Percentiles rank a stretch among this genome's conserved stretches.
phyloP scores from a whole-genome alignment of 2,888 invertebrate genomes.

The Rhingia campestris region DNA sequence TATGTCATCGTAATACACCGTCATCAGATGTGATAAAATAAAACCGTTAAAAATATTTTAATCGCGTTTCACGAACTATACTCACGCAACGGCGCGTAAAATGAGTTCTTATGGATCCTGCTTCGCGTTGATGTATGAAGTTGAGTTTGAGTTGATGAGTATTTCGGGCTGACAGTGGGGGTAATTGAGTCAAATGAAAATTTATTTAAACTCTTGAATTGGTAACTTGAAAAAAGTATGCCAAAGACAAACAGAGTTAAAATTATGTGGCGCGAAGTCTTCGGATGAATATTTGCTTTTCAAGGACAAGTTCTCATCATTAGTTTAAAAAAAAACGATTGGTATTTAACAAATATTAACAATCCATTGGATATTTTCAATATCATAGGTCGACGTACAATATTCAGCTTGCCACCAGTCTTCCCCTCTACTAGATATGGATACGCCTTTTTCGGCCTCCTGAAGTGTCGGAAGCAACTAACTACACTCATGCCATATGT shows the following conservation, averaged over 20 bases:
- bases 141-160: not conserved
- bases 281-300: too few relatives aligned
- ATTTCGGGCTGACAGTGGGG: not conserved
- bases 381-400: too few relatives aligned
- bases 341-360: too few relatives aligned
- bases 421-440: too few relatives aligned
- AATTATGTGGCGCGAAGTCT: too few relatives aligned
- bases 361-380: too few relatives aligned
- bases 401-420: too few relatives aligned
- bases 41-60: constrained; percentile 1
- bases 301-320: too few relatives aligned
- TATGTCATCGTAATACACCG: not conserved
- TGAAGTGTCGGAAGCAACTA: constrained; percentile 31
- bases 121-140: not conserved
- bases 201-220: not conserved
- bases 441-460: constrained; percentile 19
- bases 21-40: constrained; percentile 8
- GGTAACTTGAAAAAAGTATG: too few relatives aligned
- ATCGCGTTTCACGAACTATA: constrained; percentile 1
- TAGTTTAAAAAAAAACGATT: too few relatives aligned
- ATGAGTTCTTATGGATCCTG: not conserved
- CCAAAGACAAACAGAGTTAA: too few relatives aligned
- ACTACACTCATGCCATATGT: constrained; percentile 20
- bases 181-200: not conserved
- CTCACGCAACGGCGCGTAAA: not conserved